These are phyloP conservation scores for Cephonodes hylas DNA, from an alignment of 2,888 invertebrate species.

Conservation along the genomic window DNA sequence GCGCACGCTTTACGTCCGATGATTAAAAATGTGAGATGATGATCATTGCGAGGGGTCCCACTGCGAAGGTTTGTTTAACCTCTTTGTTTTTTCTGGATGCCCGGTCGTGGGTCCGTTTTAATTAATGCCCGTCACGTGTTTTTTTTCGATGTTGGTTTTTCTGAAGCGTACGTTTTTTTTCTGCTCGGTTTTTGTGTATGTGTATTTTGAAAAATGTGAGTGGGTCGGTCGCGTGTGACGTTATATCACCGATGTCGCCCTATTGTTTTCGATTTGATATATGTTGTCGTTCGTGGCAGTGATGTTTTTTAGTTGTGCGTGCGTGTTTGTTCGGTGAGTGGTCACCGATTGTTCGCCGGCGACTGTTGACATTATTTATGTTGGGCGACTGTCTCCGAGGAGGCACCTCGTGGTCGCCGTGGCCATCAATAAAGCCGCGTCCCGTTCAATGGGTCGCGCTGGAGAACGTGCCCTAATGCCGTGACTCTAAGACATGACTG, in stretches of 20 bases:
- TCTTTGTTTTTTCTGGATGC: slow-evolving; percentile 78
- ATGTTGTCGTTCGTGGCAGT: slow-evolving; percentile 69
- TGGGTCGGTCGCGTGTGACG: slow-evolving; percentile 70
- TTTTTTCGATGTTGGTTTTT: slow-evolving; percentile 73
- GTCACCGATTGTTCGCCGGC: slow-evolving; percentile 59
- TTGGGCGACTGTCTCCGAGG: slow-evolving; percentile 43
- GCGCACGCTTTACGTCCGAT: slow-evolving; percentile 58
- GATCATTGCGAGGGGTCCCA: slow-evolving; percentile 79
- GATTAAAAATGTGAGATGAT: slow-evolving; percentile 80
- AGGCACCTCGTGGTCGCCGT: slow-evolving; percentile 23
- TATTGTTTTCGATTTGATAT: slow-evolving; percentile 80
- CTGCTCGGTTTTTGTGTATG: slow-evolving; percentile 59
- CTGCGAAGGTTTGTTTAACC: slow-evolving; percentile 77
- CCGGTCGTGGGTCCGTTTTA: slow-evolving; percentile 79
- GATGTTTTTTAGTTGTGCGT: slow-evolving; percentile 36
- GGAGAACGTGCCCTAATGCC: neutral
- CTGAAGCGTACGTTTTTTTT: slow-evolving; percentile 45
- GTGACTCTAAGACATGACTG: slow-evolving; percentile 2
- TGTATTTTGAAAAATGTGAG: slow-evolving; percentile 75
- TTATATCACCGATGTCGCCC: slow-evolving; percentile 74
- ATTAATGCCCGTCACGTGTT: slow-evolving; percentile 82
- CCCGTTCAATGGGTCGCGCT: neutral
- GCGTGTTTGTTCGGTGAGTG: slow-evolving; percentile 49
- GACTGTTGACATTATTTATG: slow-evolving; percentile 68
- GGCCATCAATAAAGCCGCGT: slow-evolving; percentile 21